phyloP scores from a whole-genome alignment of 2,113 vertebrate genomes.

The Austrofundulus limnaeus region DNA sequence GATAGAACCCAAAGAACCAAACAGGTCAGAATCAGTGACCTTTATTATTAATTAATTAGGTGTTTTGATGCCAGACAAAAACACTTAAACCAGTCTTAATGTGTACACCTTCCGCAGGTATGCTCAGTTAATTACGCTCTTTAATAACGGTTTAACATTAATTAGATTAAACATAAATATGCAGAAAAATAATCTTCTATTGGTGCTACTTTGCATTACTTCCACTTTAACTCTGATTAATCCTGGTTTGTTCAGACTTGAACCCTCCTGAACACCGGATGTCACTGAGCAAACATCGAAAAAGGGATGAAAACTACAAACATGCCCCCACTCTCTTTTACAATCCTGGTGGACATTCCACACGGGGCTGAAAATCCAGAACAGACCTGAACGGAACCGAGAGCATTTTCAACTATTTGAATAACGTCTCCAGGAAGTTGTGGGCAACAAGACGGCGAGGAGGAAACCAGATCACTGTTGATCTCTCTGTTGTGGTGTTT shows the following conservation, averaged over 20 bases:
- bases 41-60: too few species aligned
- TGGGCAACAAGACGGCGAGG: slow-evolving; percentile 31
- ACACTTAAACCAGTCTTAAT: not conserved
- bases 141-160: not conserved
- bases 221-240: not conserved
- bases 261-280: slow-evolving; percentile 8
- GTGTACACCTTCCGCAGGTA: not conserved
- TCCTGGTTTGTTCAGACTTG: slow-evolving; percentile 4
- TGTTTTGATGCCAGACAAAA: not conserved
- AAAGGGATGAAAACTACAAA: slow-evolving; percentile 26
- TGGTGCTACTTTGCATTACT: too few species aligned
- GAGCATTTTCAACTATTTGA: slow-evolving; percentile 25
- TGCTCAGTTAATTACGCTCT: not conserved
- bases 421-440: slow-evolving; percentile 53
- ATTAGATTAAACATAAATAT: not conserved
- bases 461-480: slow-evolving; percentile 37
- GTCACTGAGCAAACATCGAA: slow-evolving; percentile 28
- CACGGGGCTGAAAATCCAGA: slow-evolving; percentile 58
- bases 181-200: too few species aligned
- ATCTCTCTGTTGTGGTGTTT: slow-evolving; percentile 47
- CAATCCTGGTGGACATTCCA: slow-evolving; percentile 61
- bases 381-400: slow-evolving; percentile 21
- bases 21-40: not conserved
- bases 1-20: not conserved
- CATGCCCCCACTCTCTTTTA: slow-evolving; percentile 37